Base-by-base conservation (phyloP, 2,797 vertebrate genomes). In the Fundulus diaphanus region DNA sequence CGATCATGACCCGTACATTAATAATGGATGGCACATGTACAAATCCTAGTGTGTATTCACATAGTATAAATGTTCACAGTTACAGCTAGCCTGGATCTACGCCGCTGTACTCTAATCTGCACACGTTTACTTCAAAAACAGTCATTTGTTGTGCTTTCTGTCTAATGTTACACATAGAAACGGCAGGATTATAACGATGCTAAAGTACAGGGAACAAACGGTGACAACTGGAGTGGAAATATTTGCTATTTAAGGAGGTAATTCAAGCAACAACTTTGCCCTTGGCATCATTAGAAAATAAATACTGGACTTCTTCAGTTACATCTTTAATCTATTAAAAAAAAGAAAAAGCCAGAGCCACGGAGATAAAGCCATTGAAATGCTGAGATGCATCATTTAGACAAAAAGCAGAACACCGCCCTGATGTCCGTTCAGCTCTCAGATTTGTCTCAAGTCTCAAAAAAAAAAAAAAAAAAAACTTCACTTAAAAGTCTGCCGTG, bases 131-230 rank as follows among this genome's bases (percentile, higher is more conserved):
- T 76, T 83, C 2, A 88, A 90, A 81, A 88, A 85, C 76, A 76
- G 77, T 78, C 81, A 90, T 89, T 87, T 86, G 83, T 92, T 94
- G 90, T 93, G 91, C 92, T 93, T 93, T 87, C 82, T 85, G 86
- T 80, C 86, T 85, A 88, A 67, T 84, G 84, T 85, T 87, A 90
- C 85, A 90, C 85, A 68, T 90, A 82, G 82, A 82, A 84, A 76
- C 75, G 85, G 80, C 70, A 89, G 88, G 86, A 86, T 89, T 85
- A 92, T 87, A 76, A 87, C 83, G 85, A 85, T 81, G 90, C 87
- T 88, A 93, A 92, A 72, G 85, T 81, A 91, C 89, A 87, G 82
- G 86, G 80, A 79, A 93, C 78, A 52, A 82, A 71, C 79, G 77
- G 81, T 76, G 83, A 86, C 68, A 85, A 66, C 31, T 63, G 70